A percentile compares a stretch with the other conserved stretches of the same genome.
phyloP scores from a whole-genome alignment of 2,888 invertebrate species.

The Sphinx pinastri region DNA sequence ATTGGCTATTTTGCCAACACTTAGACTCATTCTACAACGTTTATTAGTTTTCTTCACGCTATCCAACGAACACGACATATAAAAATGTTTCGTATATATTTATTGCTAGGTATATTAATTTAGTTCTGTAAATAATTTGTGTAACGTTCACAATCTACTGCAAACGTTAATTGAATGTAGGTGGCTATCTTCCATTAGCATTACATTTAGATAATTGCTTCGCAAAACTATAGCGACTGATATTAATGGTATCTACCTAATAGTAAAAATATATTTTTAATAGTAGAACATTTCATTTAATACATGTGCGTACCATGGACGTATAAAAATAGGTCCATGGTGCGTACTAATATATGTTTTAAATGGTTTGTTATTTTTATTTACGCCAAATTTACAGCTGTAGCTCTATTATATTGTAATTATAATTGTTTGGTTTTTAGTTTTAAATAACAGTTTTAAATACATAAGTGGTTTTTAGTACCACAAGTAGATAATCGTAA shows the following conservation, averaged over 20 bases:
- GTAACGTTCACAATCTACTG: conserved; percentile 14
- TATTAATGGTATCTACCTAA: background rate
- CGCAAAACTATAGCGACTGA: background rate
- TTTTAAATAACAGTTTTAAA: no score
- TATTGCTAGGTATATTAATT: background rate
- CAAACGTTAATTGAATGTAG: background rate
- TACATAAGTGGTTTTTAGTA: no score
- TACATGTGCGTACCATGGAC: background rate
- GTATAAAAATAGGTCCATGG: no score
- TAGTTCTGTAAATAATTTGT: conserved; percentile 17
- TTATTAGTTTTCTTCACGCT: conserved; percentile 24
- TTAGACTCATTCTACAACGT: conserved; percentile 10
- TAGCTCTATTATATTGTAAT: no score
- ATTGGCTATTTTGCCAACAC: conserved; percentile 23
- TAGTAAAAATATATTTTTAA: background rate
- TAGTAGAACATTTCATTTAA: background rate
- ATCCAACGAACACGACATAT: conserved; percentile 14
- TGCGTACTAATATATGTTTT: background rate
- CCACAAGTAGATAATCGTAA: no score
- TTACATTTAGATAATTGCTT: conserved; percentile 11
- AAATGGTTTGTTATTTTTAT: no score
- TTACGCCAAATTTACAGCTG: no score
- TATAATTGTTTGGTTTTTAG: no score
- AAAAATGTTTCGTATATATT: conserved; percentile 15
- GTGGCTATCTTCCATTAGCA: conserved; percentile 1